These are phyloP conservation scores for Trissolcus japonicus DNA, from an alignment of 2,888 invertebrate genomes.

Conservation along the genomic window DNA sequence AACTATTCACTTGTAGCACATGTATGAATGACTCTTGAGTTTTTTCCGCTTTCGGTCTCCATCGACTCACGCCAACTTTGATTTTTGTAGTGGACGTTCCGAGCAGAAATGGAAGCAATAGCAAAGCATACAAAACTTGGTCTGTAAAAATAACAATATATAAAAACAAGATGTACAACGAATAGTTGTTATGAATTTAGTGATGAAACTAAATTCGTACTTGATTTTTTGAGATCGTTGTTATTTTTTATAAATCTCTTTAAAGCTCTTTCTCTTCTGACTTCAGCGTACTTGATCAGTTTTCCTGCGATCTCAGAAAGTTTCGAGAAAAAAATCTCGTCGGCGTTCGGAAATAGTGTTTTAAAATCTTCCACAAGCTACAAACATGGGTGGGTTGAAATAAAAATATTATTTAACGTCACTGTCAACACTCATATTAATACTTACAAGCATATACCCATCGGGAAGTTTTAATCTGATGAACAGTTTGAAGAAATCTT, in stretches of 20 bases:
- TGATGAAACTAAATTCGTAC: neutral
- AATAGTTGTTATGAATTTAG: neutral
- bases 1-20: constrained; percentile 4
- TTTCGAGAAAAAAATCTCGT: constrained; percentile 4
- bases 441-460: constrained; percentile 30
- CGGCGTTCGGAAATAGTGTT: neutral
- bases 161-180: neutral
- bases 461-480: constrained; percentile 8
- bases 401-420: neutral
- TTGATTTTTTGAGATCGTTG: neutral
- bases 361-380: constrained; percentile 6
- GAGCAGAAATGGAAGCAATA: constrained; percentile 20
- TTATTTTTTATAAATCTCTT: constrained; percentile 8
- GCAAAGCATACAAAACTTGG: constrained; percentile 6
- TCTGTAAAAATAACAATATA: constrained; percentile 19
- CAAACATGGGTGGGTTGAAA: neutral
- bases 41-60: constrained; percentile 23
- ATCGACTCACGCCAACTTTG: constrained; percentile 3
- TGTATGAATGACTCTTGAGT: constrained; percentile 18
- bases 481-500: constrained; percentile 11
- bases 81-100: constrained; percentile 16
- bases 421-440: neutral
- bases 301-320: constrained; percentile 6
- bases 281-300: neutral
- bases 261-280: constrained; percentile 12